phyloP scores from a whole-genome alignment of 2,113 vertebrate species.

The Rhinoptilus africanus region DNA sequence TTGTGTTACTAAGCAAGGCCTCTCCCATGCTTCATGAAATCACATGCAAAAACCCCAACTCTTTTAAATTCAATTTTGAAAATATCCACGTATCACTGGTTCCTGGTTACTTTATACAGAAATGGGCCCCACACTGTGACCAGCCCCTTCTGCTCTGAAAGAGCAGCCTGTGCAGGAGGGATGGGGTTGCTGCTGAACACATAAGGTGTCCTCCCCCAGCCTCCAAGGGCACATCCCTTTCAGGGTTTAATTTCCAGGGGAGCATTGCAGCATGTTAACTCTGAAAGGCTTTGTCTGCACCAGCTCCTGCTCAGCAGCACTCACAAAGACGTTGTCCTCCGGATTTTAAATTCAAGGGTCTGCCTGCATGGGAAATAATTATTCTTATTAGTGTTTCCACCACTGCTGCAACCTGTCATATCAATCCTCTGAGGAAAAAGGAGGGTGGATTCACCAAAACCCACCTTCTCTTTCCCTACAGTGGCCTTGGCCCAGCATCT shows the following conservation, averaged over 20 bases:
- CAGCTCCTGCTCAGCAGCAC: neutral
- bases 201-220: neutral
- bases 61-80: neutral
- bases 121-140: neutral
- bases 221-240: neutral
- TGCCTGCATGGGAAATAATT: neutral
- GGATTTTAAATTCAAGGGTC: neutral
- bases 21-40: neutral
- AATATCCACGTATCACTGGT: neutral
- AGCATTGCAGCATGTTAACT: fast-evolving
- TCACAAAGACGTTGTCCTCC: neutral
- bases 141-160: neutral
- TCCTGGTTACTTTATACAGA: neutral
- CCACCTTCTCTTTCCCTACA: neutral
- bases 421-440: neutral
- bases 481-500: neutral
- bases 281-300: neutral
- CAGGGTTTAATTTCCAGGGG: neutral
- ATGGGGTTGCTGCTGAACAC: neutral
- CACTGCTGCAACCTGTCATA: neutral
- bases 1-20: neutral
- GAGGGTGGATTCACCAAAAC: neutral
- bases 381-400: neutral
- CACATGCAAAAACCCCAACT: neutral
- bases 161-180: neutral